Evolutionary conservation across 2,113 vertebrate species (phyloP).

Genomic region (Symphodus melops): DNA sequence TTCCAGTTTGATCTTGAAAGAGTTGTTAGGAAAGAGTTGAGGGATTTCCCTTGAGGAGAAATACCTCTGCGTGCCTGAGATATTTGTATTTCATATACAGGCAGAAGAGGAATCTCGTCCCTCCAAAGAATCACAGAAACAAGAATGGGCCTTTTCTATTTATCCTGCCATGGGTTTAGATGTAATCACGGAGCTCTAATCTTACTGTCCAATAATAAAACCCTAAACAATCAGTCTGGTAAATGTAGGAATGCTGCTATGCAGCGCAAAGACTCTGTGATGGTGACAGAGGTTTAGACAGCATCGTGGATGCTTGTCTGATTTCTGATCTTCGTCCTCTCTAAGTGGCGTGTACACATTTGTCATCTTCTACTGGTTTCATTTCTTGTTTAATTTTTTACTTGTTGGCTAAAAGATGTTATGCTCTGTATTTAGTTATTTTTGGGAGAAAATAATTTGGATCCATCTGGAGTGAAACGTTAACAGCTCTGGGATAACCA

Average conservation of each 20-base stretch:
- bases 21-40: conserved; percentile 33
- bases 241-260: background rate
- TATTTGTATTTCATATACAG: background rate
- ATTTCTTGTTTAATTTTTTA: no score
- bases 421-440: no score
- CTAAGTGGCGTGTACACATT: no score
- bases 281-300: background rate
- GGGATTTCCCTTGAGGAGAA: conserved; percentile 60
- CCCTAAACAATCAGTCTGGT: background rate
- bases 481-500: no score
- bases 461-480: no score
- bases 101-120: background rate
- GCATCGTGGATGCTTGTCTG: background rate
- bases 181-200: conserved; percentile 6
- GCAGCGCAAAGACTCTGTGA: conserved; percentile 4
- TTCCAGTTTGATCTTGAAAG: conserved; percentile 39
- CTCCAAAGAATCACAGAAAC: background rate
- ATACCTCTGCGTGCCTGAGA: conserved; percentile 11
- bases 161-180: background rate
- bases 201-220: background rate
- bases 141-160: background rate
- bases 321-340: no score
- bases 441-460: no score
- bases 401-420: no score
- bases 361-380: no score